Percentiles rank a stretch among this genome's conserved stretches.
phyloP scores from a whole-genome alignment of 2,113 vertebrate species.

The Eurystomus gularis region DNA sequence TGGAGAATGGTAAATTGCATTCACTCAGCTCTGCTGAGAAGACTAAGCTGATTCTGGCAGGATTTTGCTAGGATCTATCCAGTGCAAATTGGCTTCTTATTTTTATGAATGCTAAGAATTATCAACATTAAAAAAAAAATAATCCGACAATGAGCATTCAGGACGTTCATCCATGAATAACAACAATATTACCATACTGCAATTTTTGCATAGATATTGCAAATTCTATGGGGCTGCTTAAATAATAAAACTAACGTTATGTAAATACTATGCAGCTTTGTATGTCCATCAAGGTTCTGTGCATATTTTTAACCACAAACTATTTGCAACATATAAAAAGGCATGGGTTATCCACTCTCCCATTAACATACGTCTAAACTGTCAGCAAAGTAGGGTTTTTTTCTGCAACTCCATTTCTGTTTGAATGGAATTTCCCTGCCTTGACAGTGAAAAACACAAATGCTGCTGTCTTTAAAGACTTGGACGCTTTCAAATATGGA shows the following conservation, averaged over 20 bases:
- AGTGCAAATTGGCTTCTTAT: not conserved
- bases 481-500: not conserved
- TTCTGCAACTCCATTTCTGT: not conserved
- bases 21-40: slow-evolving; percentile 1
- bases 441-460: not conserved
- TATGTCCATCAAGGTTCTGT: not conserved
- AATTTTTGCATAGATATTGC: not conserved
- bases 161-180: not conserved
- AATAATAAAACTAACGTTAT: not conserved
- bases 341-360: not conserved
- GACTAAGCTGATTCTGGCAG: not conserved
- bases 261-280: not conserved
- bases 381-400: not conserved
- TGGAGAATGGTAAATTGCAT: slow-evolving; percentile 4
- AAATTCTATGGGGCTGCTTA: not conserved
- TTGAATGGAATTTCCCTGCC: not conserved
- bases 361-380: not conserved
- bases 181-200: not conserved
- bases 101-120: not conserved
- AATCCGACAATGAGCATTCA: not conserved
- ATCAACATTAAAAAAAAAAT: not conserved
- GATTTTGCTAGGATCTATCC: not conserved
- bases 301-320: not conserved
- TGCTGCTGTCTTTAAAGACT: not conserved
- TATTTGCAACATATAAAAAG: not conserved